These are phyloP conservation scores for Lissocephala sabroskyi DNA, from an alignment of 2,888 invertebrate genomes.

Conservation along the genomic window DNA sequence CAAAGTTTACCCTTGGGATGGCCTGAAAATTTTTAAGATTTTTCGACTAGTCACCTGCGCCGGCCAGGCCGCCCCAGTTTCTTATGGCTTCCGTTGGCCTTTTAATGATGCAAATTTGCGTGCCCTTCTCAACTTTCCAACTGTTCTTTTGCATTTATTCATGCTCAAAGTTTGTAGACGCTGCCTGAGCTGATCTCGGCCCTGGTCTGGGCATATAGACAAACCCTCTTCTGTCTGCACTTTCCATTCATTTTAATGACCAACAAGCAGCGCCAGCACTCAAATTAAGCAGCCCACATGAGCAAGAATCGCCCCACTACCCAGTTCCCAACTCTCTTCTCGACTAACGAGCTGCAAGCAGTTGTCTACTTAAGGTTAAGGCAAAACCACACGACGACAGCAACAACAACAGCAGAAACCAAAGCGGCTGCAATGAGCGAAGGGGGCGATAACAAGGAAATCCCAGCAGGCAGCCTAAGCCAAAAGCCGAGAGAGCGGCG, in stretches of 20 bases:
- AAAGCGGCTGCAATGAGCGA: too few species aligned
- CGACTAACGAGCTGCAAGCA: constrained; percentile 27
- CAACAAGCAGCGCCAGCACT: constrained; percentile 17
- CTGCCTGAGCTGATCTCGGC: too few species aligned
- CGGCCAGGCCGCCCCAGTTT: too few species aligned
- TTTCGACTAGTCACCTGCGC: too few species aligned
- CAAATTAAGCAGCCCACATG: constrained; percentile 20
- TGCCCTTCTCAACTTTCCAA: constrained; percentile 6
- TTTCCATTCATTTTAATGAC: constrained; percentile 32
- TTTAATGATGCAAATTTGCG: constrained; percentile 32
- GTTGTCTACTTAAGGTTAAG: constrained; percentile 15
- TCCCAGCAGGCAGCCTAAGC: background rate
- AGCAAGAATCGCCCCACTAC: constrained; percentile 1
- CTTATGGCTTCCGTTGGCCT: too few species aligned
- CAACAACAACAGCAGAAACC: background rate
- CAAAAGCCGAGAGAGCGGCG: background rate
- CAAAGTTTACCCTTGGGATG: too few species aligned
- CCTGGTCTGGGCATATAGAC: too few species aligned
- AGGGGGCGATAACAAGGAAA: too few species aligned
- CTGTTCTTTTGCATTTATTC: too few species aligned
- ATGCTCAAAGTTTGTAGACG: too few species aligned
- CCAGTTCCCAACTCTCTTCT: too few species aligned
- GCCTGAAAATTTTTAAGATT: too few species aligned
- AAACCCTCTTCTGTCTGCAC: constrained; percentile 4
- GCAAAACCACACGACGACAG: background rate